phyloP scores from a whole-genome alignment of 1,140 invertebrate genomes.

The Drosophila arawakana region DNA sequence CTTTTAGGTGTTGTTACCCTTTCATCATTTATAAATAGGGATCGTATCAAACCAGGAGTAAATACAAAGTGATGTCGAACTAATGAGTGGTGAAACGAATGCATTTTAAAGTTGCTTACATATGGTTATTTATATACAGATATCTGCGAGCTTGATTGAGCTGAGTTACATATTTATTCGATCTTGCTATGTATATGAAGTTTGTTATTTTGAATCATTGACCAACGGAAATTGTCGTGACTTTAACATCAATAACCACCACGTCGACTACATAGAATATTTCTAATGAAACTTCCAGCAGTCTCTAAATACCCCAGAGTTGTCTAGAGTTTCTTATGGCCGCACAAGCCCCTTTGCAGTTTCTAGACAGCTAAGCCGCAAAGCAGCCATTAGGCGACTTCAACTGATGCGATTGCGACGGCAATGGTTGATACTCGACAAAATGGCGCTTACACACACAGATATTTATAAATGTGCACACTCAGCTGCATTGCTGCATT shows the following conservation, averaged over 20 bases:
- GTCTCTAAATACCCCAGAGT: constrained; percentile 69
- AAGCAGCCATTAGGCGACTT: constrained; percentile 74
- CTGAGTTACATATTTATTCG: no score
- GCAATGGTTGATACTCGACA: constrained; percentile 58
- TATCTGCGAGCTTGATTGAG: no score
- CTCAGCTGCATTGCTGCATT: neutral
- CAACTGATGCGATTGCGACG: constrained; percentile 52
- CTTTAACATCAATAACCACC: constrained; percentile 2
- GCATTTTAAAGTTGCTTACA: no score
- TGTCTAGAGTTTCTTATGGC: constrained; percentile 30
- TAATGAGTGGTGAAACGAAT: no score
- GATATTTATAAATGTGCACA: constrained; percentile 1
- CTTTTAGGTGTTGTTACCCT: no score
- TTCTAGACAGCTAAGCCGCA: constrained; percentile 67
- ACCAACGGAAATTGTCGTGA: constrained; percentile 27
- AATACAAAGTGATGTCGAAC: no score
- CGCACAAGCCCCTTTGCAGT: neutral
- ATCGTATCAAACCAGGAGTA: no score
- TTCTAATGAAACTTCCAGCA: constrained; percentile 32
- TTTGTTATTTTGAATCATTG: constrained; percentile 26
- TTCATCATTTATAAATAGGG: no score
- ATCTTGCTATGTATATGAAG: no score
- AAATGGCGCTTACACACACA: constrained; percentile 44
- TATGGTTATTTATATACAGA: no score
- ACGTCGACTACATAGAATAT: constrained; percentile 39